Conservation (phyloP, 2,113 vertebrate genomes). For the Elgaria multicarinata region DNA sequence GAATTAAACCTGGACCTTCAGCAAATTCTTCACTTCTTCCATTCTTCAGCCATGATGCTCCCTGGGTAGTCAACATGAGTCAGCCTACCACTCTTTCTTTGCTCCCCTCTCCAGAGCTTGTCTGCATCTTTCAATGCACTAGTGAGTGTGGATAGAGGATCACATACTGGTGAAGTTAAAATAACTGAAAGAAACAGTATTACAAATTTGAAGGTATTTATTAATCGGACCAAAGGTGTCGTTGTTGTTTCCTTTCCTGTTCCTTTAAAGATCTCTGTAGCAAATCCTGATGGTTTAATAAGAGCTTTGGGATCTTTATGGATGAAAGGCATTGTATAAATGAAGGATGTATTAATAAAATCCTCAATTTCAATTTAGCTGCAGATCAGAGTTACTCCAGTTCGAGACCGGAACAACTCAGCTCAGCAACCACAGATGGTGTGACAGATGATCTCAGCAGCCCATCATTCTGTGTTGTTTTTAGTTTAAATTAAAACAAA, state of each 20-base stretch:
- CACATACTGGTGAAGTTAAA: constrained; percentile 27
- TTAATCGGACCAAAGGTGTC: constrained; percentile 28
- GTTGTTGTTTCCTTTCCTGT: constrained; percentile 24
- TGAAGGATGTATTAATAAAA: constrained; percentile 75
- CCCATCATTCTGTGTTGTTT: constrained; percentile 67
- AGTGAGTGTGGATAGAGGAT: not conserved
- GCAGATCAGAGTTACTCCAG: constrained; percentile 64
- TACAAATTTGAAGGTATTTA: constrained; percentile 53
- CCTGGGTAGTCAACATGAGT: not conserved
- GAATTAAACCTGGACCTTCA: not conserved
- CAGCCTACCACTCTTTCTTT: no score
- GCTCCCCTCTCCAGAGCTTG: not conserved
- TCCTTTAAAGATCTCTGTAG: constrained; percentile 45
- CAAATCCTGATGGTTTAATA: constrained; percentile 64
- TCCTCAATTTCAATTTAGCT: constrained; percentile 67
- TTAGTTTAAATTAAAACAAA: constrained; percentile 72
- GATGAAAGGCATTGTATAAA: constrained; percentile 73
- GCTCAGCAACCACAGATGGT: constrained; percentile 74
- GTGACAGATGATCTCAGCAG: constrained; percentile 76
- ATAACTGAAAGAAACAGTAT: constrained; percentile 16
- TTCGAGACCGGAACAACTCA: constrained; percentile 71
- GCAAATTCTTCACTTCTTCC: not conserved
- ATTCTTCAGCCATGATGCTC: not conserved
- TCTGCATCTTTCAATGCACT: not conserved
- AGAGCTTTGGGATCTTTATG: constrained; percentile 67